These are phyloP conservation scores for Pagetopsis macropterus DNA, from an alignment of 2,797 vertebrate genomes.

Conservation along the genomic window DNA sequence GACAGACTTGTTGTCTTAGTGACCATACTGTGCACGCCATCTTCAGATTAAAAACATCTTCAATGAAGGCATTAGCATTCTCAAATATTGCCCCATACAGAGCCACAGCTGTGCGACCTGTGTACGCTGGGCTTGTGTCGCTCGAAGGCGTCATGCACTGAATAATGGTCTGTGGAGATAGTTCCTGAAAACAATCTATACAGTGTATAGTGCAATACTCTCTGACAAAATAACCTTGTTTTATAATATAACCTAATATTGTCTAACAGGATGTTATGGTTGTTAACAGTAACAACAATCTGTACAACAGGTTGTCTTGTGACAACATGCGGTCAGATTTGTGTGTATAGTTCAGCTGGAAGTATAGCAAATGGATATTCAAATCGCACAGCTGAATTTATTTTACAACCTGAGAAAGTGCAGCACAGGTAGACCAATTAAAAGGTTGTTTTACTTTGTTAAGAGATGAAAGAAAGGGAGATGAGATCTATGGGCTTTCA, in stretches of 20 bases:
- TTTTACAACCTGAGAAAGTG: background rate
- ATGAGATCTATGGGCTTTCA: too few species aligned
- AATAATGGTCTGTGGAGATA: constrained; percentile 24
- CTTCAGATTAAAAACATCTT: constrained; percentile 11
- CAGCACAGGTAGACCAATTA: background rate
- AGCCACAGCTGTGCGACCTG: constrained; percentile 25
- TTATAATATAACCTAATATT: too few species aligned
- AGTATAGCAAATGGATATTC: constrained; percentile 1
- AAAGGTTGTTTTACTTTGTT: background rate
- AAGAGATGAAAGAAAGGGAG: background rate
- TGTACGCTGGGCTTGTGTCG: constrained; percentile 2
- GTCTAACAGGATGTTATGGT: background rate
- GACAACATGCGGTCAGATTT: background rate
- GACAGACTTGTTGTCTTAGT: too few species aligned
- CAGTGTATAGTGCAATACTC: background rate
- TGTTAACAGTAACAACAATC: background rate
- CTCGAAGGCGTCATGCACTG: background rate
- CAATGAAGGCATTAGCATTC: constrained; percentile 30
- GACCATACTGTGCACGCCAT: too few species aligned
- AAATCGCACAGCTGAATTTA: background rate
- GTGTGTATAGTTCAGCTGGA: constrained; percentile 1
- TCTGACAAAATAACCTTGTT: too few species aligned
- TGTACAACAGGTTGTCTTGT: background rate
- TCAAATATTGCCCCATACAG: constrained; percentile 17
- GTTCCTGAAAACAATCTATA: background rate